Percentiles rank a stretch among this genome's conserved stretches.
Conservation (phyloP, 2,113 vertebrate species). For the Halichoeres trimaculatus region DNA sequence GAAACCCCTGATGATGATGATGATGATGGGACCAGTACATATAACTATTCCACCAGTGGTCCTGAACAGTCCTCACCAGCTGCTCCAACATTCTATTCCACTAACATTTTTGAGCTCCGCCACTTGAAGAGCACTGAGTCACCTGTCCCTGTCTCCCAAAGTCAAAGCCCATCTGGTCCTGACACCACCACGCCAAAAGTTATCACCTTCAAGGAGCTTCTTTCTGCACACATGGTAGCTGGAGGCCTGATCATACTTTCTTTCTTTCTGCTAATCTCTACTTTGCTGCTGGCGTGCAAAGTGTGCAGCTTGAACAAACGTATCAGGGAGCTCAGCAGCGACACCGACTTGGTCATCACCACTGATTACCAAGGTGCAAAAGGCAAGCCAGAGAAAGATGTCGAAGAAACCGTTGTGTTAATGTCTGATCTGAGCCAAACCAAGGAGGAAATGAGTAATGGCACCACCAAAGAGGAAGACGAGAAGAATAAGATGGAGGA, state of each 20-base stretch:
- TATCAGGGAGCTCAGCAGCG: conserved; percentile 28
- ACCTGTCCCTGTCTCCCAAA: accelerated
- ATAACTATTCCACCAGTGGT: too few relatives aligned
- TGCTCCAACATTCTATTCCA: accelerated
- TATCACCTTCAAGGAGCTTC: not conserved
- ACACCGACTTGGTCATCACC: conserved; percentile 40
- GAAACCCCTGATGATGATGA: accelerated
- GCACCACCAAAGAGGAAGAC: conserved; percentile 20
- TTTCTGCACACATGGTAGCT: not conserved
- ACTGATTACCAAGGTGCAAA: conserved; percentile 20
- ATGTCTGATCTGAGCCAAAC: conserved; percentile 29
- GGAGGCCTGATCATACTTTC: conserved; percentile 44
- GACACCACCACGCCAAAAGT: accelerated
- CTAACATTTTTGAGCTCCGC: too few relatives aligned
- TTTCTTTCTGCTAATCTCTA: conserved; percentile 31
- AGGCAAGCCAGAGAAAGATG: not conserved
- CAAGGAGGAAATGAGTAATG: conserved; percentile 8
- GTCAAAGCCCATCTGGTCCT: accelerated
- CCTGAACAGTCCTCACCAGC: accelerated
- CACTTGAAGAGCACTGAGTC: too few relatives aligned
- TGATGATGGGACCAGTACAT: too few relatives aligned
- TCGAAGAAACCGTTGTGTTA: conserved; percentile 48
- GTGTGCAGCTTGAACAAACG: conserved; percentile 47
- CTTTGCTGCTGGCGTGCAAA: conserved; percentile 22
- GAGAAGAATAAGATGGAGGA: conserved; percentile 10